These are phyloP conservation scores for Lacanobia wlatinum DNA, from an alignment of 2,888 invertebrate genomes.

Conservation along the genomic window DNA sequence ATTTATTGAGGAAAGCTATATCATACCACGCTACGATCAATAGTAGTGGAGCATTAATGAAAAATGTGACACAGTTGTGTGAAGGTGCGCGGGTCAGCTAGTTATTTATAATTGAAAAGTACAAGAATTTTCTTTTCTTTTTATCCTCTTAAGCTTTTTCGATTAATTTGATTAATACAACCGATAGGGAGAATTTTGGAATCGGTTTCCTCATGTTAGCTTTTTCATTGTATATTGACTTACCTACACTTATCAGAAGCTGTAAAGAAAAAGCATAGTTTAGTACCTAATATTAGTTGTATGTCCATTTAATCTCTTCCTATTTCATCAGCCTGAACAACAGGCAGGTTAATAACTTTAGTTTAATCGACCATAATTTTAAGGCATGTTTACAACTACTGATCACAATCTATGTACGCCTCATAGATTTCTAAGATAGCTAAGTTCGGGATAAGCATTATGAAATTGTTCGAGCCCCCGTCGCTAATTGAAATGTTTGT, in stretches of 20 bases:
- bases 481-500: constrained; percentile 37
- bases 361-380: constrained; percentile 18
- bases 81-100: too few relatives aligned
- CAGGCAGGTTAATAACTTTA: constrained; percentile 24
- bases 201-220: not conserved
- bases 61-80: too few relatives aligned
- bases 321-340: constrained; percentile 28
- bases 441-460: constrained; percentile 6
- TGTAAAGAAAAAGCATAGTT: not conserved
- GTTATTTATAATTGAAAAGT: not conserved
- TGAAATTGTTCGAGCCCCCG: constrained; percentile 25
- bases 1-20: too few relatives aligned
- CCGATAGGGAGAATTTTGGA: not conserved
- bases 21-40: too few relatives aligned
- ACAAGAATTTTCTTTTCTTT: too few relatives aligned
- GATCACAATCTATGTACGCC: constrained; percentile 35
- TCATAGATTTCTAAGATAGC: constrained; percentile 30
- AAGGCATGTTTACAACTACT: constrained; percentile 1
- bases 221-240: not conserved
- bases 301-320: not conserved
- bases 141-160: not conserved
- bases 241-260: not conserved
- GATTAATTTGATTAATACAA: not conserved
- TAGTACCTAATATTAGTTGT: not conserved
- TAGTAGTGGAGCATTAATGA: too few relatives aligned